Evolutionary conservation across 35 echinoderm and acorn worm species (phyloP).

Genomic region (Nesometra sesokonis): DNA sequence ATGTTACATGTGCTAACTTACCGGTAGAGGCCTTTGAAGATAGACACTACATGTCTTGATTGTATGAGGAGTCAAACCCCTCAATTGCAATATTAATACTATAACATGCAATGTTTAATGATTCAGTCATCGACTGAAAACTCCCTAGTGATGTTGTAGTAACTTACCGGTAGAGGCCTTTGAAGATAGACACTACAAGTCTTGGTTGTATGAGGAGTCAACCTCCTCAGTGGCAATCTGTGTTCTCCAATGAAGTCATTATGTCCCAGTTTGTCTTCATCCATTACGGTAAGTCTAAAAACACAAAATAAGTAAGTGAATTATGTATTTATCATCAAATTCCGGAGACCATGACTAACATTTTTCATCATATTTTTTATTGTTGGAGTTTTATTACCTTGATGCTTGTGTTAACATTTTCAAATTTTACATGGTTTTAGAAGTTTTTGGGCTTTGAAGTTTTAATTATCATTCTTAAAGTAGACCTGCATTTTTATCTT

Average conservation of each 20-base stretch:
- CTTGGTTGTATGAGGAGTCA: constrained; percentile 94
- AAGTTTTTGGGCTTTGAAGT: no score
- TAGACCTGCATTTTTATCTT: no score
- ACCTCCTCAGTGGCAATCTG: constrained; percentile 61
- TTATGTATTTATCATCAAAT: no score
- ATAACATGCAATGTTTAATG: no score
- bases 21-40: constrained; percentile 58
- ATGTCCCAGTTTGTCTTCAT: constrained; percentile 96
- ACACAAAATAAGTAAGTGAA: not conserved
- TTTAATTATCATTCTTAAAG: no score
- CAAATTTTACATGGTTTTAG: no score
- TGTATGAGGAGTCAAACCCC: constrained; percentile 76
- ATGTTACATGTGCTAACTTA: no score
- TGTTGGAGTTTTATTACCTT: no score
- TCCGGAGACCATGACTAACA: no score
- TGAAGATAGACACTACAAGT: constrained; percentile 78
- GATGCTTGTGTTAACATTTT: no score
- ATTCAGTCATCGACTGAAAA: no score
- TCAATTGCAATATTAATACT: constrained; percentile 45
- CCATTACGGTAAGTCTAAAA: constrained; percentile 87
- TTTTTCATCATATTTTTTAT: no score
- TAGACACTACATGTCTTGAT: constrained; percentile 87
- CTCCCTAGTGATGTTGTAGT: not conserved
- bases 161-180: constrained; percentile 89
- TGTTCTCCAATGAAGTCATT: constrained; percentile 99